A percentile compares a stretch with the other conserved stretches of the same genome.
Evolutionary conservation across 2,888 invertebrate genomes (phyloP).

Genomic region (Parnassius glacialis): DNA sequence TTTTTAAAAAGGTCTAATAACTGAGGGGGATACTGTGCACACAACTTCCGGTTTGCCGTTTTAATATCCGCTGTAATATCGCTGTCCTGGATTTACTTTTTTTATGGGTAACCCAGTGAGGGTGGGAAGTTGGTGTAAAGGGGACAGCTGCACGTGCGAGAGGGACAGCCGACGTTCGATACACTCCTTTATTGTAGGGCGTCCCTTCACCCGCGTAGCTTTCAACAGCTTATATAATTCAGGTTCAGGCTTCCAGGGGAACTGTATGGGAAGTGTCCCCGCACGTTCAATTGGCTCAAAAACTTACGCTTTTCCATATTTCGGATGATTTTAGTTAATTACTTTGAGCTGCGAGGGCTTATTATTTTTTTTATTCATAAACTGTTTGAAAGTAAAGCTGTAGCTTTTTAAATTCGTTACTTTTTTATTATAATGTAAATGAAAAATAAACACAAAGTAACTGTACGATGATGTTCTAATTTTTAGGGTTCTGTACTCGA

Average conservation of each 20-base stretch:
- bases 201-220: constrained; percentile 42
- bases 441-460: background rate
- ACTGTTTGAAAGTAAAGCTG: too few species aligned
- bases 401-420: background rate
- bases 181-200: constrained; percentile 56
- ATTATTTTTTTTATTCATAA: background rate
- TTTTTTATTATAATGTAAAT: background rate
- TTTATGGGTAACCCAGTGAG: constrained; percentile 18
- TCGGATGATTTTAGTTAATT: background rate
- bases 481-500: too few species aligned
- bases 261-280: constrained; percentile 47
- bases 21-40: background rate
- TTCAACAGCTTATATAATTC: constrained; percentile 52
- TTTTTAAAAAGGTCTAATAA: constrained; percentile 11
- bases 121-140: constrained; percentile 28
- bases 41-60: constrained; percentile 14
- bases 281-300: constrained; percentile 52
- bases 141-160: constrained; percentile 42
- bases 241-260: constrained; percentile 50
- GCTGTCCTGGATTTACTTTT: constrained; percentile 16
- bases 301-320: constrained; percentile 40
- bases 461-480: too few species aligned
- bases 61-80: constrained; percentile 22
- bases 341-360: constrained; percentile 5
- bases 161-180: constrained; percentile 54